phyloP scores from a whole-genome alignment of 2,888 invertebrate species.

The Malthinus seriepunctatus region DNA sequence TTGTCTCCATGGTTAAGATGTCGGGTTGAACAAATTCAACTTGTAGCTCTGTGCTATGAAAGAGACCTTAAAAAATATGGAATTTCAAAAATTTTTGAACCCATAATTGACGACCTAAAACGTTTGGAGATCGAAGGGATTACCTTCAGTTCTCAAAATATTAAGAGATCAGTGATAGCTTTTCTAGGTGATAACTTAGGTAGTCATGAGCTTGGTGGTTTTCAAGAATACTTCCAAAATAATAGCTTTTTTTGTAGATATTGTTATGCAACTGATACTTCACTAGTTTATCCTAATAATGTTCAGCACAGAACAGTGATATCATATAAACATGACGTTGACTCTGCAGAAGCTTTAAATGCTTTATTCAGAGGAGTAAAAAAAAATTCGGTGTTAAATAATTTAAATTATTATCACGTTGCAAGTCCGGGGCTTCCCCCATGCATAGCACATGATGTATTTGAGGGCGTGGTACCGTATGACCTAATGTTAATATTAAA shows the following conservation, averaged over 20 bases:
- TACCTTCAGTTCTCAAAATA: neutral
- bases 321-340: too few species aligned
- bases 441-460: constrained; percentile 40
- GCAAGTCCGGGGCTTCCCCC: constrained; percentile 38
- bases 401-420: constrained; percentile 37
- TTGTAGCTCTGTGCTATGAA: constrained; percentile 40
- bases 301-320: too few species aligned
- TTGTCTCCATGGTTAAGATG: constrained; percentile 35
- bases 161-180: constrained; percentile 34
- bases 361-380: constrained; percentile 33
- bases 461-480: constrained; percentile 35
- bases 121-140: constrained; percentile 36
- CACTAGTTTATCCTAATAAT: neutral
- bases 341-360: too few species aligned
- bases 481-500: constrained; percentile 35
- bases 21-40: constrained; percentile 36
- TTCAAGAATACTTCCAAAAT: constrained; percentile 33
- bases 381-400: constrained; percentile 36
- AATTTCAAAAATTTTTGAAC: constrained; percentile 31
- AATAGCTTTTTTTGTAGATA: constrained; percentile 33
- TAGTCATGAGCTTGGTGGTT: constrained; percentile 36
- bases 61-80: constrained; percentile 36
- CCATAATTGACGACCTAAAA: constrained; percentile 35
- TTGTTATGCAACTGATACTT: constrained; percentile 17
- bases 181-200: constrained; percentile 34